phyloP scores from a whole-genome alignment of 2,888 invertebrate genomes.

The Metallyticus violacea region DNA sequence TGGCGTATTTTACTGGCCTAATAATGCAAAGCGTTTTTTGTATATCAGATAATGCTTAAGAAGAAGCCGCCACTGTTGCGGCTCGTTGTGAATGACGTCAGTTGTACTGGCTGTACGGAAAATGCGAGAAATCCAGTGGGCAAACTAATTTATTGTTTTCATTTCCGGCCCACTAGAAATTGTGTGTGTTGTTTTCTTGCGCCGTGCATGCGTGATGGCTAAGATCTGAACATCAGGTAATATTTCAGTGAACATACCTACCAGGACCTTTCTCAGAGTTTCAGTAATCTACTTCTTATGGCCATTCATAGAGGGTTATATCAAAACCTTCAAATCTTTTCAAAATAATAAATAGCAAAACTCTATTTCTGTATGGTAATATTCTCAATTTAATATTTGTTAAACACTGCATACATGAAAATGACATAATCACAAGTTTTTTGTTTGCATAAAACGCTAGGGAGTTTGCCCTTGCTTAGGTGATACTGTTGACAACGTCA shows the following conservation, averaged over 20 bases:
- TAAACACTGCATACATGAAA: no score
- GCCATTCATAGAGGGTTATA: background rate
- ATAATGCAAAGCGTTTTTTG: no score
- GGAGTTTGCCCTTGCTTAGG: no score
- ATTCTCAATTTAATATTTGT: no score
- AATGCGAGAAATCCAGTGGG: background rate
- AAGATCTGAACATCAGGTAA: background rate
- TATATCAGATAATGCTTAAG: no score
- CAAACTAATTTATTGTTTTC: constrained; percentile 11
- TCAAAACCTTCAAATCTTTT: background rate
- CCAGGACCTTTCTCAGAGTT: no score
- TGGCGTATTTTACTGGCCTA: no score
- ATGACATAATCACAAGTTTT: no score
- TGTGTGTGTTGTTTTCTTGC: background rate
- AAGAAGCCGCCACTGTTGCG: background rate
- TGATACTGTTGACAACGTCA: no score
- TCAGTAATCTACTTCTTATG: background rate
- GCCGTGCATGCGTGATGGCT: background rate
- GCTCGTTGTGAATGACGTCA: constrained; percentile 2
- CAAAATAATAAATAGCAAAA: no score
- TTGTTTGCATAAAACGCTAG: no score
- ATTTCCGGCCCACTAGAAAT: background rate
- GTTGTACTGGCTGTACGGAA: background rate
- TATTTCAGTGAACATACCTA: background rate
- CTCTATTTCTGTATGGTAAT: no score